Evolutionary conservation across 2,888 invertebrate species (phyloP), one percentile per base, ranked within the genome.

Genomic region (Drosophila gaucha): DNA sequence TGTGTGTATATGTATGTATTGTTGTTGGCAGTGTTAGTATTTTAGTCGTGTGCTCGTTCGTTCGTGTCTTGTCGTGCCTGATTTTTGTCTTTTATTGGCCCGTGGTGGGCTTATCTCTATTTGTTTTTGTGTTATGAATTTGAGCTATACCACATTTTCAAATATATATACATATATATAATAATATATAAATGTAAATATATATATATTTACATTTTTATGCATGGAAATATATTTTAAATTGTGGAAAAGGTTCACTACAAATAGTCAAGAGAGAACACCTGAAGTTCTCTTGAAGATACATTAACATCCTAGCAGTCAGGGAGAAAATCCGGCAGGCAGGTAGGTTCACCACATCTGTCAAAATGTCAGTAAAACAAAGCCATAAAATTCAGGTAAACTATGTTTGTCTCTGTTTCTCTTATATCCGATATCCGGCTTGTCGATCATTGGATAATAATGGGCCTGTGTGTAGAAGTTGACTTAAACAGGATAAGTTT

Each of bases 31-130:
- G 39, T 56, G 59, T 60, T 67, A 33, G 60, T 68, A 74, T 74
- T 78, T 80, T 67, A 36, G 57, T 73, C 35, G 60, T 72, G 68
- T 72, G 64, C 52, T 64, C 35, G 60, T 69, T 66, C 51, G 59
- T 64, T 62, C 49, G 50, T 52, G 70, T 64, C 51, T 50, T 20
- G 39, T 56, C 49, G 58, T 70, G 67, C 35, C 68, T 63, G 62
- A 26, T 33, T 55, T 55, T 64, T 67, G 43, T 35, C 44, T 60
- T 64, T 71, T 38, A 59, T 47, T 67, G 39, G 63, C 60, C 73
- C 64, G 56, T 60, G 47, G 54, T 62, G 38, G 57, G 67, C 85
- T 86, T 80, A 86, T 86, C 85, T 83, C 44, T 66, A 49, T 67
- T 58, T 76, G 59, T 41, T 65, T 83, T 67, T 73, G 39, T 41